Conservation (phyloP, 2,888 invertebrate genomes). For the Clusia tigrina region DNA sequence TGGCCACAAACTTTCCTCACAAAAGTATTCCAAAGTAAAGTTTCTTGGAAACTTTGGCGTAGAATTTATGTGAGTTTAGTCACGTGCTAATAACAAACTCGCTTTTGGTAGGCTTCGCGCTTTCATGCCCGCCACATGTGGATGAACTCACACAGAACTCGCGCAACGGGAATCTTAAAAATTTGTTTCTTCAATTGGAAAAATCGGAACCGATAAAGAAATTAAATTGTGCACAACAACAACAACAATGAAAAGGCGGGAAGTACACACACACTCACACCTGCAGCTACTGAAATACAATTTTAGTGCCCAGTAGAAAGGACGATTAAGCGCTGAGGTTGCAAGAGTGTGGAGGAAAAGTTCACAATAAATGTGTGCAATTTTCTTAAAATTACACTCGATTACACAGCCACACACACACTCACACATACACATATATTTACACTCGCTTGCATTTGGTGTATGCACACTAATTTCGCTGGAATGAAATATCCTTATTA, state of each 20-base stretch:
- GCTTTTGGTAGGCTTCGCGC: neutral
- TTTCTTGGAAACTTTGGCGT: no score
- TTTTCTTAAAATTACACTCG: conserved; percentile 60
- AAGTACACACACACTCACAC: conserved; percentile 22
- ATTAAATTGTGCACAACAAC: neutral
- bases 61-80: neutral
- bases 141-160: no score
- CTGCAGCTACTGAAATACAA: conserved; percentile 33
- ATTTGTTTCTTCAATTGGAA: conserved; percentile 16
- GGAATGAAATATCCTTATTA: neutral
- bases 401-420: conserved; percentile 47
- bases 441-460: neutral
- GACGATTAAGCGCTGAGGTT: neutral
- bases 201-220: conserved; percentile 7
- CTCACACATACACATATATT: conserved; percentile 9
- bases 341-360: neutral
- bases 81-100: neutral
- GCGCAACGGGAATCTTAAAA: neutral
- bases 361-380: conserved; percentile 46
- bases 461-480: neutral
- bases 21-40: neutral
- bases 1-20: neutral
- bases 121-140: neutral
- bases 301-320: neutral
- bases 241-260: neutral